Base-by-base conservation (phyloP, 2,113 vertebrate species). In the Menidia beryllina region DNA sequence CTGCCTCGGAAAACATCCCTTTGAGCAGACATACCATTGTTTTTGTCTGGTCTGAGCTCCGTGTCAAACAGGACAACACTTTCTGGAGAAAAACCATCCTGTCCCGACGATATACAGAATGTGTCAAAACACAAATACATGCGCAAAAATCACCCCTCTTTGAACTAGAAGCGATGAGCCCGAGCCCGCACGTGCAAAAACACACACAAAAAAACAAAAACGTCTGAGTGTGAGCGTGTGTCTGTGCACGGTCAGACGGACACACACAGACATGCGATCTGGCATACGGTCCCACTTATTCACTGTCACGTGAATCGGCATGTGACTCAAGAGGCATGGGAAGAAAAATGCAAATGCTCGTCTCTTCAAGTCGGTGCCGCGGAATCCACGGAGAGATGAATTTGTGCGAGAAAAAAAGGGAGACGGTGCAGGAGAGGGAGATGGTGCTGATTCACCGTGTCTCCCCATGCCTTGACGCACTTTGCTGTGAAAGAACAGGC, bases 291-390 rank as follows among this genome's bases (percentile, higher is more conserved):
- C 26, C 49, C 14, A 56, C 52, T 13, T 30, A 13, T 50, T 36
- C 27, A 5, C 54, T 53, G 70, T 71, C 85, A 81, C 79, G 70
- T 81, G 86, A 88, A 81, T 70, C 81, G 30, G 63, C 86, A 85
- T 87, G 87, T 86, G 89, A 88, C 75, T 72, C 51, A 0, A 30
- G 75, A 80, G 66, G 62, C 79, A 41, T 69, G 26, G 55, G 81
- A 79, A 81, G 74, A 82, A 79, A 86, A 85, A 89, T 92, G 91
- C 86, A 86, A 90, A 91, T 83, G 75, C 61, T 79, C 59, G 38
- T 68, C 83, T 82, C 67, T 81, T 85, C 64, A 86, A 87, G 84
- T 87, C 81, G 48, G 65, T 82, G 81, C 83, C 89, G 83, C 72
- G 84, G 60, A 67, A 59, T 86, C 84, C 72, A 20, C 45, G 23